Evolutionary conservation across 2,113 vertebrate species (phyloP), one percentile per base, ranked within the genome.

Genomic region (Cyanoramphus novaezelandiae): DNA sequence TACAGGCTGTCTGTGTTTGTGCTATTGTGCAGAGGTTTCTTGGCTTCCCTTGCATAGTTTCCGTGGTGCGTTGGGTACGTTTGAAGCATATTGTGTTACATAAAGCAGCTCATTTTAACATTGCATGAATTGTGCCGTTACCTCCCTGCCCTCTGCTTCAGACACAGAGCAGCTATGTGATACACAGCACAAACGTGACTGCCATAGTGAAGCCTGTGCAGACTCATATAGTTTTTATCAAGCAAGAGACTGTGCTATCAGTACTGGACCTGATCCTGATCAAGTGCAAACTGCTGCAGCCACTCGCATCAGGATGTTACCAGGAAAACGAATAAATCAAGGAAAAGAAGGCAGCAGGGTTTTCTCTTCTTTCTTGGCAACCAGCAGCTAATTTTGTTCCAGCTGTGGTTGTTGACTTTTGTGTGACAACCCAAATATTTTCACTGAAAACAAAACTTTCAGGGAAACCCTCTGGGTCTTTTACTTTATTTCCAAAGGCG

Each of bases 401-500:
- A 94, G 85, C 68, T 94, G 92, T 81, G 55, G 82, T 88, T 96
- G 93, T 86, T 7, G 16, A 78, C 55, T 74, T 92, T 92, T 80
- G 68, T 79, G 68, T 37, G 79, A 88, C 69, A 86, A 84, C 27
- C 33, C 76, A 93, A 96, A 92, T 93, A 81, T 92, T 93, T 96
- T 94, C 74, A 81, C 46, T 63, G 57, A 79, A 93, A 92, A 84
- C 49, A 78, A 75, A 88, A 75, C 49, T 93, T 93, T 85, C 75
- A 82, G 91, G 92, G 70, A 94, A 92, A 63, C 17, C 65, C 86
- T 77, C 41, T 75, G 37, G 33, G 50, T 71, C 70, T 85, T 79
- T 57, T 20, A 60, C 33, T 62, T 55, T 50, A 14, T 12, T 63
- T 78, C 29, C 35, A 67, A 88, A 92, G 13, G 44, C 46, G 59